Evolutionary conservation across 1,140 invertebrate genomes (phyloP), one percentile per base, ranked within the genome.

Genomic region (Medauroidea extradentata): DNA sequence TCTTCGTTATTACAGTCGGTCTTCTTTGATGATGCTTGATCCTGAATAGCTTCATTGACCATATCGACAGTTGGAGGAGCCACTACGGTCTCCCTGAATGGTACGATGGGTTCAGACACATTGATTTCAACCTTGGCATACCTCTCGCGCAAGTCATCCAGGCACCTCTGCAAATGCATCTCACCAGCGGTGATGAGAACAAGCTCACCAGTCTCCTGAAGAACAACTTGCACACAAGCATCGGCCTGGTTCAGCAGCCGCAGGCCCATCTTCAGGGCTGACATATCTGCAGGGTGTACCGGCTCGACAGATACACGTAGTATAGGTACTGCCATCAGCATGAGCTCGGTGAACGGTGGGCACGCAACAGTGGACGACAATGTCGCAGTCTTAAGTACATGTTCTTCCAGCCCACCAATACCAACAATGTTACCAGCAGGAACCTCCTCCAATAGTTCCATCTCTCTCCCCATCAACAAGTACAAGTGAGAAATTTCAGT

Each of bases 111-210:
- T 67, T 91, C 85, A 1, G 96, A 99, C 0, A 92, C 93, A 63
- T 88, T 87, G 9, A 99, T 79, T 39, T 93, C 86, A 56, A 97
- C 84, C 72, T 93, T 93, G 0, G 93, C 92, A 78, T 93, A 96
- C 75, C 80, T 77, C 64, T 85, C 75, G 61, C 69, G 72, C 9
- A 99, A 78, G 78, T 96, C 93, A 65, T 91, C 86, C 1, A 96
- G 70, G 79, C 98, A 99, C 66, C 94, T 87, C 71, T 98, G 91
- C 34, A 99, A 78, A 79, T 99, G 98, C 7, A 99, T 93, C 79
- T 99, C 96, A 0, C 98, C 98, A 8, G 96, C 90, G 0, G 96
- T 98, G 3, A 93, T 84, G n/a, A 99, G 78, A 1, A 99, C 91
- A 71, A 97, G 88, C 74, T 99, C 96, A 0, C 98, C 98, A 8